Percentiles rank a stretch among this genome's conserved stretches.
Evolutionary conservation across 2,888 invertebrate genomes (phyloP).

Genomic region (Busseola fusca): DNA sequence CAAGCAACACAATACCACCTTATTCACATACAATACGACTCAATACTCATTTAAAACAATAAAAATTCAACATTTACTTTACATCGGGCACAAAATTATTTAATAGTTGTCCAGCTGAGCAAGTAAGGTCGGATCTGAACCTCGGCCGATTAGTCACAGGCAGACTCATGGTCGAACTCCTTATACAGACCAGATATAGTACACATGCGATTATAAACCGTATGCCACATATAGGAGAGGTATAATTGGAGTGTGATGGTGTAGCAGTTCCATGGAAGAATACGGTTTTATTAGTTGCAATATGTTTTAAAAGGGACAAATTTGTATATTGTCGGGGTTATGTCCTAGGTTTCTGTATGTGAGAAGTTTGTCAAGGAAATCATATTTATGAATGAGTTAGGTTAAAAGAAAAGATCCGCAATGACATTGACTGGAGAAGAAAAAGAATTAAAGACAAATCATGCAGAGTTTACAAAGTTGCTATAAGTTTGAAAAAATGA

Average conservation of each 20-base stretch:
- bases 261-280: slow-evolving; percentile 20
- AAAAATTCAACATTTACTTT: slow-evolving; percentile 34
- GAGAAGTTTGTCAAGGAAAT: slow-evolving; percentile 1
- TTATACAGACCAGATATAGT: slow-evolving; percentile 50
- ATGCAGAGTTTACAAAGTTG: not conserved
- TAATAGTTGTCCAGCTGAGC: slow-evolving; percentile 58
- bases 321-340: slow-evolving; percentile 9
- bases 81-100: slow-evolving; percentile 55
- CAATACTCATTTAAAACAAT: slow-evolving; percentile 31
- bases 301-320: slow-evolving; percentile 56
- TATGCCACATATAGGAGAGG: not conserved
- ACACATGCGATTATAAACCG: slow-evolving; percentile 37
- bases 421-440: not conserved
- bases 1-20: slow-evolving; percentile 6
- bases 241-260: slow-evolving; percentile 1
- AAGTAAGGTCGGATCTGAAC: slow-evolving; percentile 59
- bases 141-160: slow-evolving; percentile 65
- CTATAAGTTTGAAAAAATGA: not conserved
- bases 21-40: slow-evolving; percentile 22
- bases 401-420: not conserved
- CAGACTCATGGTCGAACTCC: slow-evolving; percentile 58
- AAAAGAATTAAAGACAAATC: not conserved
- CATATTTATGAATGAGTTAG: not conserved
- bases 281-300: slow-evolving; percentile 43
- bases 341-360: slow-evolving; percentile 6